phyloP scores from a whole-genome alignment of 2,113 vertebrate species.

The Cinclus mexicanus region DNA sequence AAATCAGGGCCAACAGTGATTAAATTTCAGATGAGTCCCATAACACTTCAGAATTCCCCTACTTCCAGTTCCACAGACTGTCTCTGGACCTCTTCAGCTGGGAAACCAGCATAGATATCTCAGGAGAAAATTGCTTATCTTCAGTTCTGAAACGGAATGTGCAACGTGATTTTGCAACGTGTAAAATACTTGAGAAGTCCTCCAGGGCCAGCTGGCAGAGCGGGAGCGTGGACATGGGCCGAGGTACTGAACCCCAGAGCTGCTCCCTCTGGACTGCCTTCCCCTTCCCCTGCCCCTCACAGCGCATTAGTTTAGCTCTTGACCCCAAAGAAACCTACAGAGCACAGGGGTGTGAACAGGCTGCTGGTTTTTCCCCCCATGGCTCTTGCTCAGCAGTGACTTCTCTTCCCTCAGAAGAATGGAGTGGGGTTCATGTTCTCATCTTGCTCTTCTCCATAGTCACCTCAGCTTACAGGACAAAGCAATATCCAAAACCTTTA shows the following conservation, averaged over 20 bases:
- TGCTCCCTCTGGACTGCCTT: background rate
- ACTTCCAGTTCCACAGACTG: background rate
- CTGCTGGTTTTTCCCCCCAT: rapidly evolving
- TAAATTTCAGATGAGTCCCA: slow-evolving; percentile 21
- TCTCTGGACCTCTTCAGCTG: background rate
- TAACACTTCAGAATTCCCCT: background rate
- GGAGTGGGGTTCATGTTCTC: background rate
- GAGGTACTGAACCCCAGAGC: background rate
- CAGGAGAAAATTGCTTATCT: background rate
- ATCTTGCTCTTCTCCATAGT: background rate
- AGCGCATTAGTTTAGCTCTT: background rate
- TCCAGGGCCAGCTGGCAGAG: background rate
- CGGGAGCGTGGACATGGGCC: background rate
- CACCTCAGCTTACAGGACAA: background rate
- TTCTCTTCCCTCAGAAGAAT: background rate
- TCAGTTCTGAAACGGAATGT: background rate
- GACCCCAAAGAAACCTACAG: background rate
- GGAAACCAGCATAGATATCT: background rate
- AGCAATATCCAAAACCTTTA: background rate
- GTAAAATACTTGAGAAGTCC: background rate
- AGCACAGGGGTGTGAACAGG: background rate
- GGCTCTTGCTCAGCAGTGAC: background rate
- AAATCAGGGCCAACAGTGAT: slow-evolving; percentile 28
- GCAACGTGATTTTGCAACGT: background rate
- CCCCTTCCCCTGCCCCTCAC: background rate